Conservation (phyloP, 2,888 invertebrate species). For the Steinernema hermaphroditum region DNA sequence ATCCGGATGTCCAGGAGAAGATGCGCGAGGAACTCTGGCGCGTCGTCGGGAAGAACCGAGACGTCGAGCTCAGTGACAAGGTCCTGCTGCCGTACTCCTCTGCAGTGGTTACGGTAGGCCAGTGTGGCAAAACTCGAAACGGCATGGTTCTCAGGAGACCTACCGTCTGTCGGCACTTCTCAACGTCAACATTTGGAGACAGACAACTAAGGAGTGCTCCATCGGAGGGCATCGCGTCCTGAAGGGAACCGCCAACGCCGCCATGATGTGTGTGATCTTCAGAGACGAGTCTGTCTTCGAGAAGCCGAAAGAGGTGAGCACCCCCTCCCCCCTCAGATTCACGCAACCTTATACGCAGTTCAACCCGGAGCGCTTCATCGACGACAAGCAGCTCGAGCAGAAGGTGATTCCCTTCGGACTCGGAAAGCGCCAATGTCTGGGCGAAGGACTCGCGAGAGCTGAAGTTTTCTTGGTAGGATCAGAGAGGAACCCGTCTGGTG, state of each 20-base stretch:
- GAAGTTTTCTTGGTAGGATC: slow-evolving; percentile 13
- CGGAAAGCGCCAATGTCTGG: slow-evolving; percentile 22
- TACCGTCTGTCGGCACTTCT: neutral
- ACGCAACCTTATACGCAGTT: neutral
- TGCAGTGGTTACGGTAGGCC: slow-evolving; percentile 4
- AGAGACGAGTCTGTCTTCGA: slow-evolving; percentile 8
- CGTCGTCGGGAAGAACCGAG: neutral
- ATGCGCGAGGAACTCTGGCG: slow-evolving; percentile 12
- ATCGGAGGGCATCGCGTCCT: slow-evolving; percentile 1
- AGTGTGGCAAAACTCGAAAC: neutral
- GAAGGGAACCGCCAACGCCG: slow-evolving; percentile 1
- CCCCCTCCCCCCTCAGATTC: neutral
- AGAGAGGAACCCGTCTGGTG: neutral
- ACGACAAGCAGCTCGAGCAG: slow-evolving; percentile 21
- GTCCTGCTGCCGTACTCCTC: neutral
- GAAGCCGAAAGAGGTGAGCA: neutral
- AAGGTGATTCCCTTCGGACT: slow-evolving; percentile 13
- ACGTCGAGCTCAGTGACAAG: neutral
- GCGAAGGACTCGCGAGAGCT: neutral
- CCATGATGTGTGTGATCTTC: neutral
- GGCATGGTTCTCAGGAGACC: neutral
- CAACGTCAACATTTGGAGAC: neutral
- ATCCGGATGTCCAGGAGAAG: slow-evolving; percentile 1
- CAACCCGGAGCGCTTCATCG: slow-evolving; percentile 1
- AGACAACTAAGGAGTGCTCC: neutral